Percentiles rank a stretch among this genome's conserved stretches.
These are phyloP conservation scores for Upupa epops DNA, from an alignment of 2,113 vertebrate genomes.

Conservation along the genomic window DNA sequence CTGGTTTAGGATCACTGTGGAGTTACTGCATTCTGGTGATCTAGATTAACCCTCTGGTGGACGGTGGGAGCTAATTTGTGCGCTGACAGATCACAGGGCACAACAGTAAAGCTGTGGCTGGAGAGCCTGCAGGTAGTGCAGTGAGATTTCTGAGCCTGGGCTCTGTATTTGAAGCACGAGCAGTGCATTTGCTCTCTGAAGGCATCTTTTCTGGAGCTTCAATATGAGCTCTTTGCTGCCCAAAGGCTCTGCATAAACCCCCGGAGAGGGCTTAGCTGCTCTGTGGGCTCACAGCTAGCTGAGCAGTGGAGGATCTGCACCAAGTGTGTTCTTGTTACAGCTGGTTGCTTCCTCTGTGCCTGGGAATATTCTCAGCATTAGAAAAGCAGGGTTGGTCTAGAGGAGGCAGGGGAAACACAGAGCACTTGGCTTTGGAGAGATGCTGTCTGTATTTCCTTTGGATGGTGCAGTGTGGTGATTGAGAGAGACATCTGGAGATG, in stretches of 20 bases:
- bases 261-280: neutral
- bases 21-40: neutral
- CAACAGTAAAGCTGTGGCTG: neutral
- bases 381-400: neutral
- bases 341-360: neutral
- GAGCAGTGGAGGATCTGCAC: neutral
- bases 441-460: neutral
- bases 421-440: neutral
- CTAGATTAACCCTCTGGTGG: neutral
- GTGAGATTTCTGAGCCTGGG: neutral
- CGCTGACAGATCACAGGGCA: rapidly evolving
- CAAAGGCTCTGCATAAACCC: neutral
- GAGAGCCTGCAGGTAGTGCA: neutral
- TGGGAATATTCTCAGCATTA: neutral
- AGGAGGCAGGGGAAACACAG: neutral
- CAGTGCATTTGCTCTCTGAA: neutral
- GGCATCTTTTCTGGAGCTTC: neutral
- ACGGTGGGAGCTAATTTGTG: neutral
- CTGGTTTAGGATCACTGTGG: neutral
- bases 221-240: neutral
- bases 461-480: neutral
- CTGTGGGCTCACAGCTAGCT: neutral
- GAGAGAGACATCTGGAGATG: neutral
- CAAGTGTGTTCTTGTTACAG: rapidly evolving
- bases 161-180: neutral